Evolutionary conservation across 2,113 vertebrate genomes (phyloP).

Genomic region (Rattus rattus): DNA sequence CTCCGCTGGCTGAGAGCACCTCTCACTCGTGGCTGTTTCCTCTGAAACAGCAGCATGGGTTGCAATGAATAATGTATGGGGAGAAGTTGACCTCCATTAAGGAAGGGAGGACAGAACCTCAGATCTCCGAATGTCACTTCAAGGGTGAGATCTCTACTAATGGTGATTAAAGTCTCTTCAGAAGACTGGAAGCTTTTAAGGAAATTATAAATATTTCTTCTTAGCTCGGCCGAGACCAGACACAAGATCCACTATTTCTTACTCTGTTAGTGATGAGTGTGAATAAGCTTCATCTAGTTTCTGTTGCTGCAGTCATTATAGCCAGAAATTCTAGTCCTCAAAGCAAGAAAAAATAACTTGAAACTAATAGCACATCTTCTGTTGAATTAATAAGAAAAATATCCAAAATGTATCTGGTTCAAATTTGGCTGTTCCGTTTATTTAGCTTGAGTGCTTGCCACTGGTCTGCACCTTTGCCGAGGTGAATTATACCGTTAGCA

Average conservation of each 20-base stretch:
- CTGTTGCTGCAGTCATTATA: neutral
- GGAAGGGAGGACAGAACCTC: neutral
- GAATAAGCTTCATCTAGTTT: slow-evolving; percentile 43
- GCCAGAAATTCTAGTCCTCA: neutral
- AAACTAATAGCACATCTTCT: slow-evolving; percentile 25
- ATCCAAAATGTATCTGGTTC: neutral
- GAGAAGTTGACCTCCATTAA: neutral
- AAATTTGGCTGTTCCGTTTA: neutral
- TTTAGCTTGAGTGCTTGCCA: neutral
- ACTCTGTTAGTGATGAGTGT: slow-evolving; percentile 34
- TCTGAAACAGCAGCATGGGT: neutral
- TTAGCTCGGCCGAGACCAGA: neutral
- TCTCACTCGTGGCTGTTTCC: neutral
- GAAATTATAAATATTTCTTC: slow-evolving; percentile 55
- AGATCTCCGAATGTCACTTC: slow-evolving; percentile 52
- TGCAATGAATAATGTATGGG: neutral
- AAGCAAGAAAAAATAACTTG: slow-evolving; percentile 24
- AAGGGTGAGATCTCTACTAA: slow-evolving; percentile 33
- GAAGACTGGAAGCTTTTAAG: slow-evolving; percentile 56
- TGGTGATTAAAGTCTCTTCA: slow-evolving; percentile 4
- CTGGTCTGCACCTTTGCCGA: neutral
- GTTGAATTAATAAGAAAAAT: neutral
- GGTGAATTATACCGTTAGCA: neutral
- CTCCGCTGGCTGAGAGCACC: neutral
- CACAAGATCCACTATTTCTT: neutral